Evolutionary conservation across 1,140 invertebrate genomes (phyloP).

Genomic region (Heliconius congener): DNA sequence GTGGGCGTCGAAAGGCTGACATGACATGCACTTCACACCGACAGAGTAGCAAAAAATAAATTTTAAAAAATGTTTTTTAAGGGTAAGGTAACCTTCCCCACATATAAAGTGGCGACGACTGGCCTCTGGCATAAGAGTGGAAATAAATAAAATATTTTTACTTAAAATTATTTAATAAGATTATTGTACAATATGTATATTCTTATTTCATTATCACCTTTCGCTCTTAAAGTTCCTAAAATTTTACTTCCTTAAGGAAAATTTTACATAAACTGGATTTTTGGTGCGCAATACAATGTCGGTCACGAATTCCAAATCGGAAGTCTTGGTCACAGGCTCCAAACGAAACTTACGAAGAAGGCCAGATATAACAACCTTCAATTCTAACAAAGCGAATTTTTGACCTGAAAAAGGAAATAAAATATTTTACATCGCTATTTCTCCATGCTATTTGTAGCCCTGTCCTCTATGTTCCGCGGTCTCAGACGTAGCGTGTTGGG

Average conservation of each 20-base stretch:
- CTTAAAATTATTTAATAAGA: no score
- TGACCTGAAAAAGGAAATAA: background rate
- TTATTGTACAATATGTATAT: no score
- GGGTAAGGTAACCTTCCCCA: no score
- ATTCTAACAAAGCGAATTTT: constrained; percentile 25
- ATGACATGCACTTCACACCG: no score
- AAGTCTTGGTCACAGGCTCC: background rate
- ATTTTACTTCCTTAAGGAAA: background rate
- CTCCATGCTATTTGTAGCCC: background rate
- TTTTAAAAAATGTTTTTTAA: no score
- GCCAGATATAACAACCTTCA: background rate
- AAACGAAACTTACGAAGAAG: background rate
- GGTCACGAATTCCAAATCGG: background rate
- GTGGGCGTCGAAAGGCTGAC: no score
- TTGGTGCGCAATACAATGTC: background rate
- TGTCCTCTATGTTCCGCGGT: background rate
- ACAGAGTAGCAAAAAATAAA: no score
- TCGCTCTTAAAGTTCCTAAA: background rate
- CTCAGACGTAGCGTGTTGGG: no score
- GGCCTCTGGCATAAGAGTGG: no score
- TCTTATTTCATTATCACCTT: background rate
- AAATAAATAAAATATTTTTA: no score
- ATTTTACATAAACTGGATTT: background rate
- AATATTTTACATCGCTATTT: background rate
- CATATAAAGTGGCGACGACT: no score